Conservation (phyloP, 2,888 invertebrate genomes). For the Hemaris fuciformis region DNA sequence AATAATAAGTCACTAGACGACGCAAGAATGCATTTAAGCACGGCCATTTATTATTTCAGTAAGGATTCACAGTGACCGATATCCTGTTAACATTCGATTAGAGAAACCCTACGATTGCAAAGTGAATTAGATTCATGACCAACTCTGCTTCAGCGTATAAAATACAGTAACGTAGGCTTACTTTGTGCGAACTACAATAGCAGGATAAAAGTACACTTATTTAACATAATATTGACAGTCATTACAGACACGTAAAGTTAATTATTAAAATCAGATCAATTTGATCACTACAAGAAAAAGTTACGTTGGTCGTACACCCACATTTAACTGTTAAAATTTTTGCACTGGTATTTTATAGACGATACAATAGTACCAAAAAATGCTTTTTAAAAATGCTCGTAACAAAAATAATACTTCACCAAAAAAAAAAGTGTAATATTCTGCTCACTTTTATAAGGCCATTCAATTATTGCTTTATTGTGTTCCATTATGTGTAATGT, state of each 20-base stretch:
- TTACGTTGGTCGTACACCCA: not conserved
- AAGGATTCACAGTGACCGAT: not conserved
- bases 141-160: not conserved
- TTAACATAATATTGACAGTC: too few relatives aligned
- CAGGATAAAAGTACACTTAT: not conserved
- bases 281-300: not conserved
- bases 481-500: constrained; percentile 26
- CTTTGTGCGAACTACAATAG: not conserved
- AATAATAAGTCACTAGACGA: too few relatives aligned
- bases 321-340: constrained; percentile 21
- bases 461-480: constrained; percentile 61
- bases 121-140: not conserved
- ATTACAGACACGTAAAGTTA: too few relatives aligned
- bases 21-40: not conserved
- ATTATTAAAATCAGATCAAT: not conserved
- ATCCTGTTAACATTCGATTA: not conserved
- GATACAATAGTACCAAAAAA: constrained; percentile 50
- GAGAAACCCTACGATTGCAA: not conserved
- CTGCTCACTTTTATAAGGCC: constrained; percentile 57
- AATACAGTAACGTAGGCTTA: not conserved
- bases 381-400: constrained; percentile 47
- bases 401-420: constrained; percentile 60
- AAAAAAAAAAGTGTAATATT: constrained; percentile 45
- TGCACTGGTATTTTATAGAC: constrained; percentile 12
- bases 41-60: not conserved